Percentiles rank a stretch among this genome's conserved stretches.
Evolutionary conservation across 2,113 vertebrate genomes (phyloP).

Genomic region (Vireo altiloquus): DNA sequence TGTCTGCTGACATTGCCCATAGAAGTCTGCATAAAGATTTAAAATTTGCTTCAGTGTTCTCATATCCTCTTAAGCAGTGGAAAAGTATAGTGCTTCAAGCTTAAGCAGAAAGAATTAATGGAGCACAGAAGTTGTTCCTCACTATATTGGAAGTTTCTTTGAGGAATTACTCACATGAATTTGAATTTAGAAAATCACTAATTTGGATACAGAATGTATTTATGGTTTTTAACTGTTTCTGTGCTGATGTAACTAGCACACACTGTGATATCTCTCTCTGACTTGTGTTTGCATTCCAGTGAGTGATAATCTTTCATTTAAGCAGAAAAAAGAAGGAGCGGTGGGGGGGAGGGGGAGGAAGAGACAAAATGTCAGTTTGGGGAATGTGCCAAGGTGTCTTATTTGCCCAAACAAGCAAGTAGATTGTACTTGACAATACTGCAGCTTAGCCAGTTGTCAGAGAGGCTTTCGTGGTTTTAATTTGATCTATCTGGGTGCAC

Average conservation of each 20-base stretch:
- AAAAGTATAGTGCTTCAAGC: background rate
- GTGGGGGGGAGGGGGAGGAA: accelerated
- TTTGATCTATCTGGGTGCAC: background rate
- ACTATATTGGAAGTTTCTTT: background rate
- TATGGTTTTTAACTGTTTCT: background rate
- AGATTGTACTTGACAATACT: background rate
- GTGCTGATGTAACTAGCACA: background rate
- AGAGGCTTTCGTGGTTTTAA: background rate
- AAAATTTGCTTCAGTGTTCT: background rate
- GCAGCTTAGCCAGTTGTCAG: background rate
- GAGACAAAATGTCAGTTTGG: background rate
- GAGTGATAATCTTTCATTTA: background rate
- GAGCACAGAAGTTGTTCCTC: background rate
- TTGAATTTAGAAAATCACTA: background rate
- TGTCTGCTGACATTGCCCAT: background rate
- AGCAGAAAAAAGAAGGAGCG: background rate
- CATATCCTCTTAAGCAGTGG: accelerated
- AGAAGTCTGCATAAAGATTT: background rate
- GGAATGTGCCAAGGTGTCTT: background rate
- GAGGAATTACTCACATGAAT: background rate
- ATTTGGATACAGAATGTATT: background rate
- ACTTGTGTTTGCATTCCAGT: background rate
- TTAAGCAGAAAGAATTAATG: background rate
- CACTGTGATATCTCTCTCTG: background rate
- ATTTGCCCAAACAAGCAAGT: background rate